Base-by-base conservation (phyloP, 2,113 vertebrate species). In the Ovis canadensis region DNA sequence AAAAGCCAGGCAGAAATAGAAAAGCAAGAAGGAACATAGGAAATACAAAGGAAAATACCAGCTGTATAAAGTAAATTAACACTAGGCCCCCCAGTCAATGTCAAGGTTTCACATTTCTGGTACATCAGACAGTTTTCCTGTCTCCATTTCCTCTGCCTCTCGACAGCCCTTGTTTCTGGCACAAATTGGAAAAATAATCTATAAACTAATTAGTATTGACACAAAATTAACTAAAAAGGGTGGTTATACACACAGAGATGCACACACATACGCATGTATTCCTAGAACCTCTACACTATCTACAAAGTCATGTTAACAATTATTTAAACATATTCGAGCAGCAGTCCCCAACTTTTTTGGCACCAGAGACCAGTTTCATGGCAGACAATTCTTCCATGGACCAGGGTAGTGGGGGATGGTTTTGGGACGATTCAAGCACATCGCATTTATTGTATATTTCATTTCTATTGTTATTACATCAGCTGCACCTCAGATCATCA, bases 21-120 rank as follows among this genome's bases (percentile, higher is more conserved):
- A 97, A 97, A 86, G 3, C 43, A 90, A 77, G 71, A 81, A 91
- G 43, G 16, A 81, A 90, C n/a, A 81, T 4, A 78, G 29, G 77
- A 57, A 93, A 77, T 31, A 83, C 8, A 93, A 88, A 90, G 17
- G 27, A 54, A 95, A 90, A 92, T 89, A 80, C 54, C 50, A 93
- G 45, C 84, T 84, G 23, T 90, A 90, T 94, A 89, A 84, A 96
- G 93, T 62, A 96, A 57, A 94, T 92, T 60, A 96, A 94, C 59
- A 60, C 48, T 60, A 48, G 43, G n/a, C 27, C 7, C 21, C 59
- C 43, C 6, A 5, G n/a, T 85, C 59, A 67, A 43, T 92, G 55
- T 88, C 84, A 90, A 43, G 3, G 4, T 55, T 96, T 90, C 62
- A 87, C 12, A 81, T 96, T 96, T 96, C 29, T 90, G n/a, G 77